phyloP scores from a whole-genome alignment of 2,888 invertebrate genomes.

The Pachycephus smyrnensis region DNA sequence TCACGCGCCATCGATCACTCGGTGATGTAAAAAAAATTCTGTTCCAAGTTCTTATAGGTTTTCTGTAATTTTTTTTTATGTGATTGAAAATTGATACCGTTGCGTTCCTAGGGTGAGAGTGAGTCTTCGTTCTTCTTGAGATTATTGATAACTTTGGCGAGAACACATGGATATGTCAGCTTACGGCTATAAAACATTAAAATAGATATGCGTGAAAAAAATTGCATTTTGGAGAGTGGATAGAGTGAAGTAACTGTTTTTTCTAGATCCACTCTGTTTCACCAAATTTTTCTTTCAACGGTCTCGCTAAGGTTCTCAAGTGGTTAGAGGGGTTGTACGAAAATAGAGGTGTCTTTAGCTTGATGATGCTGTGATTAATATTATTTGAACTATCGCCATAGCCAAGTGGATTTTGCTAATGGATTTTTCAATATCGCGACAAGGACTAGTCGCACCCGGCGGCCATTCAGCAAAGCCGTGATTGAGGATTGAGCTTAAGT shows the following conservation, averaged over 20 bases:
- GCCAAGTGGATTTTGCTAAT: not conserved
- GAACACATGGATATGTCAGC: not conserved
- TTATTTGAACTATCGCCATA: not conserved
- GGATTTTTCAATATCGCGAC: not conserved
- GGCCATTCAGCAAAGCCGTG: not conserved
- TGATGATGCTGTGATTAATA: not conserved
- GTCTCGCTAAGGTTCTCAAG: not conserved
- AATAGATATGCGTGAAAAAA: too few species aligned
- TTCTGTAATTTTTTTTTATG: not conserved
- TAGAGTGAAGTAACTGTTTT: not conserved
- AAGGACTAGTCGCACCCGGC: not conserved
- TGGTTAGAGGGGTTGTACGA: not conserved
- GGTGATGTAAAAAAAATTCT: not conserved
- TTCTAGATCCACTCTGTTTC: not conserved
- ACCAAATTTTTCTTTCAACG: not conserved
- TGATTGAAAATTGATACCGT: too few species aligned
- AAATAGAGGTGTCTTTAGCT: not conserved
- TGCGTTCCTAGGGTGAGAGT: not conserved
- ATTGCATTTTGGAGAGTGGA: not conserved
- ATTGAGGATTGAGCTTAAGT: not conserved
- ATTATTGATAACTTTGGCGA: not conserved
- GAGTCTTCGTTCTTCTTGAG: not conserved
- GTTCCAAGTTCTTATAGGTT: not conserved
- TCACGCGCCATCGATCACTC: not conserved
- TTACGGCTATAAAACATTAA: not conserved